These are phyloP conservation scores for Hystrix brachyura DNA, from an alignment of 2,113 vertebrate genomes.

Conservation along the genomic window DNA sequence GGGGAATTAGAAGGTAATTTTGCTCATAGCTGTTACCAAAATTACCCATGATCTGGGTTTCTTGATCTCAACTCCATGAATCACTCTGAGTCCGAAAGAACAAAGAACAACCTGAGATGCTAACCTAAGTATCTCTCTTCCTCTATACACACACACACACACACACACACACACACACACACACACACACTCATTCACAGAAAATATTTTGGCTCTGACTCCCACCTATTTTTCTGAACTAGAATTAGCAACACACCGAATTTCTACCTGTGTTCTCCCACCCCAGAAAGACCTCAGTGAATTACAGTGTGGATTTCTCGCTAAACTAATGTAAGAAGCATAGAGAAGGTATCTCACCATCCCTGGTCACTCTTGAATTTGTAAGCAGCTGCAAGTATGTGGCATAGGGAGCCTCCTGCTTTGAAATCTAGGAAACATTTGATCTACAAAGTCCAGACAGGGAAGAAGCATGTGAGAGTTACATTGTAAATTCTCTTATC, in stretches of 20 bases:
- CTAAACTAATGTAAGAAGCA: neutral
- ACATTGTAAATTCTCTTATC: constrained; percentile 43
- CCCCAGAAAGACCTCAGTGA: constrained; percentile 4
- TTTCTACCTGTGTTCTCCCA: constrained; percentile 2
- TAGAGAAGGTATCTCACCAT: constrained; percentile 91
- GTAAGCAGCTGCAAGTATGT: constrained; percentile 98
- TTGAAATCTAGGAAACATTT: constrained; percentile 99
- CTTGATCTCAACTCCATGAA: constrained; percentile 34
- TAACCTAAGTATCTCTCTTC: neutral
- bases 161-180: neutral
- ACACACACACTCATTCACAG: neutral
- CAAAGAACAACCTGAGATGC: constrained; percentile 20
- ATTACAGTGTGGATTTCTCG: neutral
- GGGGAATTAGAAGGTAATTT: constrained; percentile 20
- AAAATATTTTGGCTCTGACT: constrained; percentile 51
- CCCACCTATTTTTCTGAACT: neutral
- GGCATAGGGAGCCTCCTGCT: constrained; percentile 96
- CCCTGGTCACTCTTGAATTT: constrained; percentile 99
- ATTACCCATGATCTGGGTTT: constrained; percentile 4
- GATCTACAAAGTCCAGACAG: constrained; percentile 89
- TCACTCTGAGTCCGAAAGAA: constrained; percentile 49
- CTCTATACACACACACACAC: neutral
- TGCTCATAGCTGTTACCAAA: constrained; percentile 9
- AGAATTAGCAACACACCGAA: constrained; percentile 44
- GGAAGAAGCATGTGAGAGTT: constrained; percentile 61